Conservation (phyloP, 2,888 invertebrate species). For the Melanotus villosus region DNA sequence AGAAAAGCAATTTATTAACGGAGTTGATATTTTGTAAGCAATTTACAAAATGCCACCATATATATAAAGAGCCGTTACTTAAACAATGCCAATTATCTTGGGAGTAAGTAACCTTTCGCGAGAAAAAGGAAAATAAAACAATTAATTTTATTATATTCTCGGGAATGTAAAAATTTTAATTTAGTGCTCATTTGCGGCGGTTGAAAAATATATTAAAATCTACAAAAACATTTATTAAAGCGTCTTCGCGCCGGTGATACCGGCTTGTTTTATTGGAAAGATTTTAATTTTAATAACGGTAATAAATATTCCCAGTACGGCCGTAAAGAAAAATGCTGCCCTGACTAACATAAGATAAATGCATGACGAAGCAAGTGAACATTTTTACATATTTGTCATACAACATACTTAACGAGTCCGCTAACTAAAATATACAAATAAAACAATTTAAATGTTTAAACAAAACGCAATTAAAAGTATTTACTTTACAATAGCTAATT, state of each 20-base stretch:
- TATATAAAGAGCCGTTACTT: not conserved
- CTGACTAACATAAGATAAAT: not conserved
- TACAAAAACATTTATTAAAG: not conserved
- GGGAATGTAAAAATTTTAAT: too few relatives aligned
- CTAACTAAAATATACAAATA: slow-evolving; percentile 41
- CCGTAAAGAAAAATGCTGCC: slow-evolving; percentile 3
- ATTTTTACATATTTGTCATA: slow-evolving; percentile 30
- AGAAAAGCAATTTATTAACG: slow-evolving; percentile 9
- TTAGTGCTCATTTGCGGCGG: not conserved
- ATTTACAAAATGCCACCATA: not conserved
- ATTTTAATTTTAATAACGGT: slow-evolving; percentile 15
- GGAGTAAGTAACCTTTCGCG: not conserved
- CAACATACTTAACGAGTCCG: slow-evolving; percentile 35
- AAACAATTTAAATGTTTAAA: slow-evolving; percentile 45
- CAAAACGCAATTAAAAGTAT: slow-evolving; percentile 51
- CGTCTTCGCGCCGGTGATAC: not conserved
- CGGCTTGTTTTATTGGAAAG: slow-evolving; percentile 10
- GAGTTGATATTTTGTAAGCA: not conserved
- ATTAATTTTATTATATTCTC: too few relatives aligned
- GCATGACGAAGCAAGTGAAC: slow-evolving; percentile 15
- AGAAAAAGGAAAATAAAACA: too few relatives aligned
- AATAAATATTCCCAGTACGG: not conserved
- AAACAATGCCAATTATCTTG: not conserved
- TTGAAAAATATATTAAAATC: slow-evolving; percentile 2
- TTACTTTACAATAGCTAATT: slow-evolving; percentile 55